Evolutionary conservation across 2,113 vertebrate genomes (phyloP).

Genomic region (Pollachius pollachius): DNA sequence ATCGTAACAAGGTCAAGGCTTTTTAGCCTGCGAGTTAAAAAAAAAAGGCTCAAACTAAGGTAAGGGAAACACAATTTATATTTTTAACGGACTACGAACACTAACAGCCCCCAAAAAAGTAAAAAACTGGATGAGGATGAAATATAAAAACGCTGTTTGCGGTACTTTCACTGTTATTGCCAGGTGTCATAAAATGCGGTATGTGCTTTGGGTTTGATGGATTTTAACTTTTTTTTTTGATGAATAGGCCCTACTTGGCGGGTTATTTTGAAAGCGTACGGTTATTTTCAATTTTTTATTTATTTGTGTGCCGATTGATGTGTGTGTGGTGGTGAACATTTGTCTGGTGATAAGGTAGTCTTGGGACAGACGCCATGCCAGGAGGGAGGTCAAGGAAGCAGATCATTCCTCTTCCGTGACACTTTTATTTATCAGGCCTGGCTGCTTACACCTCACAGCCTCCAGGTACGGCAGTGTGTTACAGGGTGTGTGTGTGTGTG

Average conservation of each 20-base stretch:
- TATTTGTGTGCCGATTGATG: conserved; percentile 37
- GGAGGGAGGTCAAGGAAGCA: conserved; percentile 68
- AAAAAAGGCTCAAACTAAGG: too few species aligned
- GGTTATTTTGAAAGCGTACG: conserved; percentile 24
- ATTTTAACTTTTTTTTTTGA: background rate
- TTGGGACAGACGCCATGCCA: conserved; percentile 67
- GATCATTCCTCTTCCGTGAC: conserved; percentile 66
- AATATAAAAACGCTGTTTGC: too few species aligned
- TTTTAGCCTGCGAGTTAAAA: too few species aligned
- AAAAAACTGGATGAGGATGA: too few species aligned
- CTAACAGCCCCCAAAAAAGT: too few species aligned
- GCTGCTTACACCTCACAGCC: conserved; percentile 61
- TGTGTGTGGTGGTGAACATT: conserved; percentile 57
- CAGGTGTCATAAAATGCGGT: too few species aligned
- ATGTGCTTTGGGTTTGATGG: too few species aligned
- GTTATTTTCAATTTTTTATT: conserved; percentile 22
- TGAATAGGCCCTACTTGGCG: conserved; percentile 28
- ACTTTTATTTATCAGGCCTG: conserved; percentile 65
- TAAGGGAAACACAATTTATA: too few species aligned
- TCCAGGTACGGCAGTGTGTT: conserved; percentile 17
- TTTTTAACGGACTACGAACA: too few species aligned
- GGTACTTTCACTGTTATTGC: too few species aligned
- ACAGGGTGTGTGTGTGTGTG: conserved; percentile 23
- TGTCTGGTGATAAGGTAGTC: conserved; percentile 65
- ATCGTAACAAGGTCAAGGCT: too few species aligned